Conservation (phyloP, 2,113 vertebrate species). For the Poecilia latipinna region DNA sequence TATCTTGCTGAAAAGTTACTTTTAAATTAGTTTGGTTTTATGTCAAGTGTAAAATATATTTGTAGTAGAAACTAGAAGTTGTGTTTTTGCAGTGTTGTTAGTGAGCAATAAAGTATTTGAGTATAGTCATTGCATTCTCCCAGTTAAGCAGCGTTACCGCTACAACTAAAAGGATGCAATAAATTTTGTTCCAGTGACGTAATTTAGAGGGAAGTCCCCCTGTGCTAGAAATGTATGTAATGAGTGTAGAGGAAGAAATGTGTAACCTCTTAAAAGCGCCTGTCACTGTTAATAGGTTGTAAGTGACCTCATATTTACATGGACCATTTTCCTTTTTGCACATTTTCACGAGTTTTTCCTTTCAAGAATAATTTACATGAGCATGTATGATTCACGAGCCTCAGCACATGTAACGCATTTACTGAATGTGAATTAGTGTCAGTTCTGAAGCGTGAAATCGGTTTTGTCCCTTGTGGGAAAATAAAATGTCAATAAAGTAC, state of each 20-base stretch:
- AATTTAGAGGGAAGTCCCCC: slow-evolving; percentile 83
- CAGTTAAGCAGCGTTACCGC: slow-evolving; percentile 75
- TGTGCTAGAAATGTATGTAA: slow-evolving; percentile 81
- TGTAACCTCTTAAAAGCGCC: slow-evolving; percentile 73
- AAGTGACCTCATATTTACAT: slow-evolving; percentile 62
- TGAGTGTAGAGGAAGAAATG: slow-evolving; percentile 78
- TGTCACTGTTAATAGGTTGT: slow-evolving; percentile 76
- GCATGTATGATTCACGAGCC: slow-evolving; percentile 27
- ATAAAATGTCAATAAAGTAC: no score
- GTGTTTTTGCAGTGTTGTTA: background rate
- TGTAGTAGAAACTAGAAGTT: no score
- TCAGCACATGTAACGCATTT: background rate
- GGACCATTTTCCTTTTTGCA: slow-evolving; percentile 29
- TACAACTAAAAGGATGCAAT: slow-evolving; percentile 86
- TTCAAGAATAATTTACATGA: slow-evolving; percentile 48
- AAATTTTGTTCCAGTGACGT: slow-evolving; percentile 83
- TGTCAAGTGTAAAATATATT: no score
- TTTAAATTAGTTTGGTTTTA: no score
- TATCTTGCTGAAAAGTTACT: no score
- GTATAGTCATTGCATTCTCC: slow-evolving; percentile 78
- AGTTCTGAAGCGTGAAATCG: no score
- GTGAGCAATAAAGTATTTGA: slow-evolving; percentile 1
- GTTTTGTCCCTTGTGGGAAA: no score
- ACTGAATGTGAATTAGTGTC: background rate
- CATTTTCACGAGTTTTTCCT: slow-evolving; percentile 42